phyloP scores from a whole-genome alignment of 2,797 vertebrate species.

The Lutjanus argentimaculatus region DNA sequence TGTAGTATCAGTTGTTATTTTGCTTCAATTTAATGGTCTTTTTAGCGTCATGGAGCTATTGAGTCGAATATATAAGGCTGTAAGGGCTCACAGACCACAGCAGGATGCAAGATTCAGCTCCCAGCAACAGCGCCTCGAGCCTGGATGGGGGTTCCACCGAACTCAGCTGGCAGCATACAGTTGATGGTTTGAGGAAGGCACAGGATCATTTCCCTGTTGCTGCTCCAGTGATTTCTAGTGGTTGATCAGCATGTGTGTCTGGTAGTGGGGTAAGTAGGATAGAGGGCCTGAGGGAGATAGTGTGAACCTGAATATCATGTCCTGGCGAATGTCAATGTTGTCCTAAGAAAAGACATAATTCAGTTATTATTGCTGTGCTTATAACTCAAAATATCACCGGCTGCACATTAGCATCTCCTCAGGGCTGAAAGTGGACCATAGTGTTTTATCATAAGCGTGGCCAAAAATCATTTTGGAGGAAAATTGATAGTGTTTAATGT shows the following conservation, averaged over 20 bases:
- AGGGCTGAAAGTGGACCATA: neutral
- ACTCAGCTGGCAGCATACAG: conserved; percentile 23
- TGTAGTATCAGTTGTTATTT: conserved; percentile 1
- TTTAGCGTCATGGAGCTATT: conserved; percentile 9
- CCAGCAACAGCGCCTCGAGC: conserved; percentile 21
- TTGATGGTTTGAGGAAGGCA: conserved; percentile 20
- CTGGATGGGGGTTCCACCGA: neutral
- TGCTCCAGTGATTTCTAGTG: conserved; percentile 38
- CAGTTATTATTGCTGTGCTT: neutral
- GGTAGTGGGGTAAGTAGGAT: neutral
- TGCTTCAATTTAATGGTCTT: conserved; percentile 13
- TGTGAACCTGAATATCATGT: neutral
- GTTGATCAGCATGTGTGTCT: conserved; percentile 20
- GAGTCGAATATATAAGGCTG: neutral
- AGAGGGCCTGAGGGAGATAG: neutral
- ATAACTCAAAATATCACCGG: neutral
- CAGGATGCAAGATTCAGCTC: conserved; percentile 21
- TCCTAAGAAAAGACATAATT: neutral
- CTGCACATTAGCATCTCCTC: conserved; percentile 6
- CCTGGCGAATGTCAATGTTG: neutral
- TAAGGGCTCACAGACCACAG: conserved; percentile 20
- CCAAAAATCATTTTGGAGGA: neutral
- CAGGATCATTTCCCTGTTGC: conserved; percentile 15
- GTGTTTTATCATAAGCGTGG: no score
- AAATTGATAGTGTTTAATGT: neutral